Percentiles rank a stretch among this genome's conserved stretches.
Conservation (phyloP, 2,113 vertebrate species). For the Hippocampus abdominalis region DNA sequence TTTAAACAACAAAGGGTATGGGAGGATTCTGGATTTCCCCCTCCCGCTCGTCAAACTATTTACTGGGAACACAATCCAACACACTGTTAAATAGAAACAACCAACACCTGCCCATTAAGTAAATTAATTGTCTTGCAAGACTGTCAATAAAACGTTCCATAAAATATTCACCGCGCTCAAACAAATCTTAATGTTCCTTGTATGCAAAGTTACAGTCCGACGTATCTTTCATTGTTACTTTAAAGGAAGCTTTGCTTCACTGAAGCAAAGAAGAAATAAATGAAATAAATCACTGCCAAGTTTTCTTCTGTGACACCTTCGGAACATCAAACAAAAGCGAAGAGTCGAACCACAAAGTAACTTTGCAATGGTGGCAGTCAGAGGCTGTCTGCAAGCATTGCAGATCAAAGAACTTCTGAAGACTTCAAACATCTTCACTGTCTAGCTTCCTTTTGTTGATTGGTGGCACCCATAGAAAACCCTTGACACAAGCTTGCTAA, state of each 20-base stretch:
- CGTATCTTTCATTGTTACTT: conserved; percentile 24
- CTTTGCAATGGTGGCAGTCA: conserved; percentile 54
- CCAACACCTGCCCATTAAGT: conserved; percentile 59
- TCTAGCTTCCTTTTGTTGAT: conserved; percentile 57
- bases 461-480: conserved; percentile 42
- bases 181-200: conserved; percentile 37
- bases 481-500: conserved; percentile 43
- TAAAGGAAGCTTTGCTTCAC: conserved; percentile 43
- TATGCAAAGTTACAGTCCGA: conserved; percentile 12
- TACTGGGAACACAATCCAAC: conserved; percentile 63
- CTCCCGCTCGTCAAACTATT: conserved; percentile 63
- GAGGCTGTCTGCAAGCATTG: conserved; percentile 56
- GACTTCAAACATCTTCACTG: conserved; percentile 64
- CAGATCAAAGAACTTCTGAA: conserved; percentile 67
- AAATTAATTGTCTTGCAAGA: conserved; percentile 58
- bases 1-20: conserved; percentile 68
- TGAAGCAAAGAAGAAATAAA: conserved; percentile 60
- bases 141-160: conserved; percentile 40
- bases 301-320: conserved; percentile 58
- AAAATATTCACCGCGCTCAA: conserved; percentile 36
- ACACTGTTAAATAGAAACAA: conserved; percentile 62
- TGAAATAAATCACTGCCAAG: conserved; percentile 54
- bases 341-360: conserved; percentile 65
- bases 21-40: conserved; percentile 48
- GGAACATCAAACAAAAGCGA: conserved; percentile 67